phyloP scores from a whole-genome alignment of 23 tunicate genomes.

The Botrylloides violaceus region DNA sequence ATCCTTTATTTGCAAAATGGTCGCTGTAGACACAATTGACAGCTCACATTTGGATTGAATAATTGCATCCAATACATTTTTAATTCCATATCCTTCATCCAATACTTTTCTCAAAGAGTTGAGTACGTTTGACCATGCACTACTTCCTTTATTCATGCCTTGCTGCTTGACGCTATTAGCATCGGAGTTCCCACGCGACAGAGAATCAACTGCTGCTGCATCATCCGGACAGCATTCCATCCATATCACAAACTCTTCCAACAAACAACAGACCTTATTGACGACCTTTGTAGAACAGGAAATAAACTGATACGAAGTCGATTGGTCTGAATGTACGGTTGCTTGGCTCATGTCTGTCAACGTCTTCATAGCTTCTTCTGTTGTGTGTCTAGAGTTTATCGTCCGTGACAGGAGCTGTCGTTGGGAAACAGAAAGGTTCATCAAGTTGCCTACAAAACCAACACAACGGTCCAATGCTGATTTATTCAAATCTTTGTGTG shows the following conservation, averaged over 20 bases:
- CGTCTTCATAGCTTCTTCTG: background rate
- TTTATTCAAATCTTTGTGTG: constrained; percentile 3
- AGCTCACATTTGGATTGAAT: background rate
- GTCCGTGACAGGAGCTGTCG: background rate
- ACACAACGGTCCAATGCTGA: background rate
- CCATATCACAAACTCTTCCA: constrained; percentile 5
- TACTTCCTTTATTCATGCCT: background rate
- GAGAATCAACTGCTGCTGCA: background rate
- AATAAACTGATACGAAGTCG: background rate
- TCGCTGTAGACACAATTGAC: background rate
- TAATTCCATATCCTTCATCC: background rate
- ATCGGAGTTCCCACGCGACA: background rate
- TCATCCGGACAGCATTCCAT: constrained; percentile 12
- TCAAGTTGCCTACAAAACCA: constrained; percentile 9
- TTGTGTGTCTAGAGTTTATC: background rate
- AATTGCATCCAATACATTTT: background rate
- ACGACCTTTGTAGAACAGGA: background rate
- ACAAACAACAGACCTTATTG: background rate
- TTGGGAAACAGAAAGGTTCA: background rate
- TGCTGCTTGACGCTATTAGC: background rate
- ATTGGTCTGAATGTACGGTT: no score
- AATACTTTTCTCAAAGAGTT: background rate
- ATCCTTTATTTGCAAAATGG: background rate
- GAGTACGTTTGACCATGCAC: background rate
- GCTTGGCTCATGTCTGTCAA: background rate